Base-by-base conservation (phyloP, 2,888 invertebrate species). In the Andricus curvator region DNA sequence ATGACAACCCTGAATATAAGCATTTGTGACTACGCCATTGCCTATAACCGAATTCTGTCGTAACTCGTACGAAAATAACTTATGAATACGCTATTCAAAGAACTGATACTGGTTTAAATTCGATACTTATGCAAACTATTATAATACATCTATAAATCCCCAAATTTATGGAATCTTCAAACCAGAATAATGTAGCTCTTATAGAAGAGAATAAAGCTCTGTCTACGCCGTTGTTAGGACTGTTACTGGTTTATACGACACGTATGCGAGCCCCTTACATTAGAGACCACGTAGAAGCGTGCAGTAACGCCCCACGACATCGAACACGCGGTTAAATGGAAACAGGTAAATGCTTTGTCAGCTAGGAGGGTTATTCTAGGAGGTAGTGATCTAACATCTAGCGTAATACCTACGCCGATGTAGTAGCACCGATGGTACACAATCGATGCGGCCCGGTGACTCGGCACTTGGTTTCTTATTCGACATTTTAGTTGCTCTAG, bases 301-400 rank as follows among this genome's bases (percentile, higher is more conserved):
- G 79, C 84, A 82, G 83, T 80, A 83, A 83, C 83, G 83, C 82
- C 84, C 83, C 80, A 79, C 82, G 83, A 83, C 84, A 82, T 74
- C 79, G 83, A 82, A 85, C 86, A 83, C 84, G 80, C 87, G 87
- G 85, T 88, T 83, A 87, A 88, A 88, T 86, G 86, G 86, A 87
- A 87, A 86, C 87, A 85, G 87, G 86, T 87, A 87, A 88, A 88
- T 88, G 87, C 87, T 87, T 85, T 87, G 88, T 88, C 86, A 88
- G 88, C 86, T 29, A 51, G 51, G 51, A 29, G 25, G 51, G 33
- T 25, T 74, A 29, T 64, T 17, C 25, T 64, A 15, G 25, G 29
- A 64, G 64, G 17, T 29, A 64, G 64, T 25, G 64, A 64, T 64
- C 29, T 64, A 64, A 29, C 64, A 29, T 64, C 56, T 56, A 56